phyloP scores from a whole-genome alignment of 2,888 invertebrate species.

The Plagodis pulveraria region DNA sequence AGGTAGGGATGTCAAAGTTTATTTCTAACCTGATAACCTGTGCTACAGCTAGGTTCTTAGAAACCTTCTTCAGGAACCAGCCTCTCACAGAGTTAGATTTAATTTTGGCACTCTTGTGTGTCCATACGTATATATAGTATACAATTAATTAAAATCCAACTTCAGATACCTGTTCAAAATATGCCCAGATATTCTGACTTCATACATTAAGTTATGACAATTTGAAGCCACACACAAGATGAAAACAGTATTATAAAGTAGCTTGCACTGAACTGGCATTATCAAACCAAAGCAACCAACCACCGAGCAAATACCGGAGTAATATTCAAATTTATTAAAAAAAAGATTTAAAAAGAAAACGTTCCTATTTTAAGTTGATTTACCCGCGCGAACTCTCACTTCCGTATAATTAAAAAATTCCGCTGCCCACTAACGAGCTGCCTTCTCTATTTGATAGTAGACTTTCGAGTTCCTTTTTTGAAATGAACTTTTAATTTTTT shows the following conservation, averaged over 20 bases:
- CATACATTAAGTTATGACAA: slow-evolving; percentile 1
- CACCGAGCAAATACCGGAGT: slow-evolving; percentile 19
- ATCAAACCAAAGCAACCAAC: slow-evolving; percentile 22
- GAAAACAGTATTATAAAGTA: slow-evolving; percentile 36
- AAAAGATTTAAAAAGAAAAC: slow-evolving; percentile 26
- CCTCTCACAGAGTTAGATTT: too few relatives aligned
- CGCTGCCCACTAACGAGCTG: slow-evolving; percentile 64
- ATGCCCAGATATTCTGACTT: neutral
- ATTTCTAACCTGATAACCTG: too few relatives aligned
- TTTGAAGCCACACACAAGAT: slow-evolving; percentile 20
- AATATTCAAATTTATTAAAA: slow-evolving; percentile 39
- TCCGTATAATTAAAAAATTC: slow-evolving; percentile 69
- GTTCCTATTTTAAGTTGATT: slow-evolving; percentile 32
- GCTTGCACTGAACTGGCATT: slow-evolving; percentile 26
- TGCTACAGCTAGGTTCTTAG: too few relatives aligned
- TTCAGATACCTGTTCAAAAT: neutral
- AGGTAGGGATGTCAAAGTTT: too few relatives aligned
- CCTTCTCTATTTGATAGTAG: slow-evolving; percentile 55
- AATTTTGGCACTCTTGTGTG: too few relatives aligned
- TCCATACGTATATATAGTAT: too few relatives aligned
- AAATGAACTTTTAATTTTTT: slow-evolving; percentile 42
- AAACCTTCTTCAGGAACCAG: too few relatives aligned
- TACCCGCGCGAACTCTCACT: slow-evolving; percentile 48
- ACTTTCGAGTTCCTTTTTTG: slow-evolving; percentile 41
- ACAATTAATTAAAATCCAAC: too few relatives aligned